phyloP scores from a whole-genome alignment of 2,113 vertebrate species.

The Pachycephala philippinensis region DNA sequence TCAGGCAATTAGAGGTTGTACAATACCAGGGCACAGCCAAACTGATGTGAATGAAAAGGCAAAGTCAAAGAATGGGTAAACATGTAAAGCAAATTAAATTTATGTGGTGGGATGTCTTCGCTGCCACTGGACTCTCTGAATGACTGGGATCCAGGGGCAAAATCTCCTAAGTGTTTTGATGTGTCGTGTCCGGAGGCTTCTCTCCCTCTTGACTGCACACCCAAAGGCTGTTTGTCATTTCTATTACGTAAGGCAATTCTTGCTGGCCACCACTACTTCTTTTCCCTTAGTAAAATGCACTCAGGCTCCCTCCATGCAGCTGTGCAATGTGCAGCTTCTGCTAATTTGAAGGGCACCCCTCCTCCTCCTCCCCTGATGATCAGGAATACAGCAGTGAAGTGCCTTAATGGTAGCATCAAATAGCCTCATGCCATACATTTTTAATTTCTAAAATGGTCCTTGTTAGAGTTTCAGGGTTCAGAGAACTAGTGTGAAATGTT shows the following conservation, averaged over 20 bases:
- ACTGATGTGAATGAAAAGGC: neutral
- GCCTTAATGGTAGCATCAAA: constrained; percentile 44
- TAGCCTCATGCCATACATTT: constrained; percentile 34
- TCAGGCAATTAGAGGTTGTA: neutral
- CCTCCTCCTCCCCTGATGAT: constrained; percentile 1
- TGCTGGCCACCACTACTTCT: neutral
- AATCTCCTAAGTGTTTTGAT: neutral
- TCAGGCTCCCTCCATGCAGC: neutral
- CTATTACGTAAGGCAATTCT: neutral
- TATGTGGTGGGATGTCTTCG: neutral
- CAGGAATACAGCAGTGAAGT: constrained; percentile 1
- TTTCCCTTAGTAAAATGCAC: neutral
- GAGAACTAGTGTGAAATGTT: neutral
- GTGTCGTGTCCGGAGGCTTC: neutral
- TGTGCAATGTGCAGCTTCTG: neutral
- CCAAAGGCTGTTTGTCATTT: neutral
- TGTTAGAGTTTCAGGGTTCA: neutral
- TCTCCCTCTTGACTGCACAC: neutral
- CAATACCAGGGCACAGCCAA: neutral
- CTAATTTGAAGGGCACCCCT: neutral
- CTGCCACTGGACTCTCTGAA: neutral
- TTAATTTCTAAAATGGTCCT: constrained; percentile 45
- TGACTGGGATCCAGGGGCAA: neutral
- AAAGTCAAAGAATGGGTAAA: neutral
- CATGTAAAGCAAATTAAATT: neutral